phyloP scores from a whole-genome alignment of 1,140 invertebrate species.

The Pachyrhynchus sulphureomaculatus region DNA sequence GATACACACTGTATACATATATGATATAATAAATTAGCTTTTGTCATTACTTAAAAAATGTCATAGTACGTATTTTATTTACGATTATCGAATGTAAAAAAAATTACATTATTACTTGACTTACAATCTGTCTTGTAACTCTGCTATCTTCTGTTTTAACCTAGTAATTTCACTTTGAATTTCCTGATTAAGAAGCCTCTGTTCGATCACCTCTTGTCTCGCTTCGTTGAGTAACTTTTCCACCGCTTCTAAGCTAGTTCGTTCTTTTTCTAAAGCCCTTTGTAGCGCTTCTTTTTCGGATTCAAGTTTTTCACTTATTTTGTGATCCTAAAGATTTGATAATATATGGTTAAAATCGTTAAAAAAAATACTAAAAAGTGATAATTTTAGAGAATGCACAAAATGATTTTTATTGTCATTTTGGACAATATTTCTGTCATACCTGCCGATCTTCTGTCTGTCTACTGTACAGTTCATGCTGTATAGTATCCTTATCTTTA shows the following conservation, averaged over 20 bases:
- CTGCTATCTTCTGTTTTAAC: slow-evolving; percentile 52
- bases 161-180: slow-evolving; percentile 54
- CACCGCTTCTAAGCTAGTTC: slow-evolving; percentile 52
- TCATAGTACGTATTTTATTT: too few species aligned
- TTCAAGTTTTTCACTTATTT: slow-evolving; percentile 43
- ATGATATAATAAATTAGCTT: too few species aligned
- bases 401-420: too few species aligned
- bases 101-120: too few species aligned
- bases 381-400: too few species aligned
- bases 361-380: too few species aligned
- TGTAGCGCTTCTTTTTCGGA: slow-evolving; percentile 52
- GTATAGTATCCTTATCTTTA: slow-evolving; percentile 55
- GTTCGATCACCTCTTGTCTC: slow-evolving; percentile 56
- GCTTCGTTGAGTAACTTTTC: slow-evolving; percentile 55
- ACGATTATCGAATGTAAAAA: too few species aligned
- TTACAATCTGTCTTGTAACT: slow-evolving; percentile 58
- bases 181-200: slow-evolving; percentile 55
- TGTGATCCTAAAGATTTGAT: slow-evolving; percentile 8
- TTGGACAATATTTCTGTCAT: too few species aligned
- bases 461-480: slow-evolving; percentile 33
- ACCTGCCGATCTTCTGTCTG: slow-evolving; percentile 5
- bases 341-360: too few species aligned
- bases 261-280: slow-evolving; percentile 54
- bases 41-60: too few species aligned
- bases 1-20: too few species aligned